These are phyloP conservation scores for Crepidodera aurea DNA, from an alignment of 2,888 invertebrate genomes.

Conservation along the genomic window DNA sequence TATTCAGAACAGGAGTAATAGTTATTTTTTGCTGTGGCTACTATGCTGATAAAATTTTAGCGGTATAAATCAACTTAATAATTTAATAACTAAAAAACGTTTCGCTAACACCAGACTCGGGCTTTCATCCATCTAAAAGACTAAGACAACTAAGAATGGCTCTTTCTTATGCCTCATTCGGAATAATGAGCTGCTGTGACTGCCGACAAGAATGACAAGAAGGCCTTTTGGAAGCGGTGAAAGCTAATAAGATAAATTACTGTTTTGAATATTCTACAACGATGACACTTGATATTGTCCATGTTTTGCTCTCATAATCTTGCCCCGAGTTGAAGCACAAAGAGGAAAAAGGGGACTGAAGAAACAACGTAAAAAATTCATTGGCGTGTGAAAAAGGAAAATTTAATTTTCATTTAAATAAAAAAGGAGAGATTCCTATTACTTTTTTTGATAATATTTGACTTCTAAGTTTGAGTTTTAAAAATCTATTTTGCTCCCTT, in stretches of 20 bases:
- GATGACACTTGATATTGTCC: conserved; percentile 51
- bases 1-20: no score
- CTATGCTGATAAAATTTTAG: no score
- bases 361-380: conserved; percentile 3
- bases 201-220: conserved; percentile 40
- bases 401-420: no score
- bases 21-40: no score
- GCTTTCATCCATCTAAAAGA: not conserved
- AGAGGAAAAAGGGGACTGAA: conserved; percentile 40
- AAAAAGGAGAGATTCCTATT: no score
- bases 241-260: conserved; percentile 54
- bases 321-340: conserved; percentile 27
- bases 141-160: conserved; percentile 19
- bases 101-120: no score
- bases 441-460: no score
- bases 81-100: no score
- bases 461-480: no score
- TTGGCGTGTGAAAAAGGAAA: not conserved
- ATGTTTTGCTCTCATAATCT: conserved; percentile 42
- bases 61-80: not conserved
- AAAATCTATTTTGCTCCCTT: no score
- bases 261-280: conserved; percentile 47
- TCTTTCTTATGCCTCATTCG: conserved; percentile 21
- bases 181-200: conserved; percentile 26
- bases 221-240: conserved; percentile 45